Percentiles rank a stretch among this genome's conserved stretches.
Evolutionary conservation across 2,888 invertebrate genomes (phyloP).

Genomic region (Camptogramma bilineatum): DNA sequence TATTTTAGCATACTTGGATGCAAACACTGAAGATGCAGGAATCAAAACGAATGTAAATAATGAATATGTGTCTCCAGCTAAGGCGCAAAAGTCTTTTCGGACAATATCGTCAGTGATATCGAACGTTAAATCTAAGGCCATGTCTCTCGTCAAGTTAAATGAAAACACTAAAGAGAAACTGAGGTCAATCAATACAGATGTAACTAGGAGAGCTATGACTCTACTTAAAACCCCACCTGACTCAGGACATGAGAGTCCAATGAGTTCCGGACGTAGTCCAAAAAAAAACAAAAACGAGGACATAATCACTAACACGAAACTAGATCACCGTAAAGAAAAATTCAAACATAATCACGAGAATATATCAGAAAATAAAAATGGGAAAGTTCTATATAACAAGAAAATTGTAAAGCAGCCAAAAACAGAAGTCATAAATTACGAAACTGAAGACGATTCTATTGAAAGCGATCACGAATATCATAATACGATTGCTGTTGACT

Average conservation of each 20-base stretch:
- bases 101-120: conserved; percentile 78
- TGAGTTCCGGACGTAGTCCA: conserved; percentile 41
- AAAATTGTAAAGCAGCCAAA: conserved; percentile 17
- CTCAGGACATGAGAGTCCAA: conserved; percentile 62
- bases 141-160: conserved; percentile 78
- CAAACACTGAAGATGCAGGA: conserved; percentile 55
- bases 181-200: conserved; percentile 54
- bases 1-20: conserved; percentile 75
- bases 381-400: conserved; percentile 22
- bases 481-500: conserved; percentile 43
- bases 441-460: conserved; percentile 54
- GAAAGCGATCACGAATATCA: conserved; percentile 58
- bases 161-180: conserved; percentile 60
- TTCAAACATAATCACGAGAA: conserved; percentile 26
- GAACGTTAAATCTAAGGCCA: conserved; percentile 82
- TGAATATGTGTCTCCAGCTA: conserved; percentile 66
- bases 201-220: conserved; percentile 64
- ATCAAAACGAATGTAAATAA: conserved; percentile 52
- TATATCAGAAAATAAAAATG: conserved; percentile 17
- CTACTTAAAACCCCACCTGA: conserved; percentile 69
- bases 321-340: conserved; percentile 21
- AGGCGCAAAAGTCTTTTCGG: conserved; percentile 57
- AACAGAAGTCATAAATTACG: conserved; percentile 35
- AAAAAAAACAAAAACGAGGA: conserved; percentile 25
- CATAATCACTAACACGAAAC: conserved; percentile 9